These are phyloP conservation scores for Callaeas wilsoni DNA, from an alignment of 2,113 vertebrate species.

Conservation along the genomic window DNA sequence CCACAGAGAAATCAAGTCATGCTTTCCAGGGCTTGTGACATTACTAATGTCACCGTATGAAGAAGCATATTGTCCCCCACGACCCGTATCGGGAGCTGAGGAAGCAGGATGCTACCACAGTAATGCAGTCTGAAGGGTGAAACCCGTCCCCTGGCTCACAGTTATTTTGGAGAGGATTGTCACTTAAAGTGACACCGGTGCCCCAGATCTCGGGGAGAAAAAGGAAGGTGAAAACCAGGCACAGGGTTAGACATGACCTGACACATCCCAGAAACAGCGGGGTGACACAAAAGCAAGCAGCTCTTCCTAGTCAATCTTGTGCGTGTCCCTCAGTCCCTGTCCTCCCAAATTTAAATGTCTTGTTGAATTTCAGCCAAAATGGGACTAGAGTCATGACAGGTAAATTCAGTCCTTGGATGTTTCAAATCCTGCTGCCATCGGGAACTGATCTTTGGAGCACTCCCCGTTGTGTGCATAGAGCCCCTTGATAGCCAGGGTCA, in stretches of 20 bases:
- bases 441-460: neutral
- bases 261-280: neutral
- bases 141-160: neutral
- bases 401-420: neutral
- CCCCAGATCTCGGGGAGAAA: fast-evolving
- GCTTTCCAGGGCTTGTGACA: neutral
- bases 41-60: fast-evolving
- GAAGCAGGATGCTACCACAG: neutral
- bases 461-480: neutral
- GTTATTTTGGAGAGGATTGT: neutral
- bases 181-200: neutral
- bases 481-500: neutral
- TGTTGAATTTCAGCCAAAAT: neutral
- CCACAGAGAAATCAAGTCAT: neutral
- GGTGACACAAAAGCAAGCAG: neutral
- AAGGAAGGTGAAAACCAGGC: neutral
- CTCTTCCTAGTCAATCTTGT: neutral
- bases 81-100: neutral
- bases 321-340: neutral
- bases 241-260: neutral
- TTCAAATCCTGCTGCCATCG: neutral
- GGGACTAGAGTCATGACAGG: neutral
- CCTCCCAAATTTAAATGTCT: neutral
- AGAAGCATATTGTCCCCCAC: neutral
- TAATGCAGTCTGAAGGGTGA: neutral